Percentiles rank a stretch among this genome's conserved stretches.
Conservation (phyloP, 2,888 invertebrate genomes). For the Quadroppia sp. region DNA sequence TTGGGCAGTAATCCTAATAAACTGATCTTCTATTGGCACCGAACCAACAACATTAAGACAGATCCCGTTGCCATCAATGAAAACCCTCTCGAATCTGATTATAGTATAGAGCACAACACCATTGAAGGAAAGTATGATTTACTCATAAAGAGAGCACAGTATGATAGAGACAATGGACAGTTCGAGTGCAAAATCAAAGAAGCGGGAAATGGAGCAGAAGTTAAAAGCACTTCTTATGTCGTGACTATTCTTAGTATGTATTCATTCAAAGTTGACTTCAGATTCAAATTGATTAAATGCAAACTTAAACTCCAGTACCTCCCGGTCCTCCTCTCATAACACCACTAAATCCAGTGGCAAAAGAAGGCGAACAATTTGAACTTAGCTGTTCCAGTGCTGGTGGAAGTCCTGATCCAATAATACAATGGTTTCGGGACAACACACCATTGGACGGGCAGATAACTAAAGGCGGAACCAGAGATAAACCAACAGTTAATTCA, state of each 20-base stretch:
- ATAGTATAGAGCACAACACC: slow-evolving; percentile 74
- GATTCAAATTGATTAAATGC: neutral
- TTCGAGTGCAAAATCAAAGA: slow-evolving; percentile 73
- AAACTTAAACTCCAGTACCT: slow-evolving; percentile 57
- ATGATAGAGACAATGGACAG: slow-evolving; percentile 82
- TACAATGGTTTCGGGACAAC: slow-evolving; percentile 71
- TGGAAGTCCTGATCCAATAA: slow-evolving; percentile 83
- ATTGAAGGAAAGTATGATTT: slow-evolving; percentile 80
- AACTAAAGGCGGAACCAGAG: slow-evolving; percentile 66
- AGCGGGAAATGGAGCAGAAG: slow-evolving; percentile 63
- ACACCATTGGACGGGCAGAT: slow-evolving; percentile 68
- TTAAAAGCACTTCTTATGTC: slow-evolving; percentile 49
- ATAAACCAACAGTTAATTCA: slow-evolving; percentile 70
- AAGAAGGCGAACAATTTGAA: slow-evolving; percentile 59
- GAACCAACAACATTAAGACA: slow-evolving; percentile 60
- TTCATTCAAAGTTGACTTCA: neutral
- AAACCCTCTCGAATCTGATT: slow-evolving; percentile 74
- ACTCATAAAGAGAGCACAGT: slow-evolving; percentile 79
- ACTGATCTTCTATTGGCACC: slow-evolving; percentile 47
- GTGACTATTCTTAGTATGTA: slow-evolving; percentile 64
- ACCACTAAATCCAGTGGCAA: slow-evolving; percentile 71
- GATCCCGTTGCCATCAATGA: slow-evolving; percentile 85
- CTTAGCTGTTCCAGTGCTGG: slow-evolving; percentile 67
- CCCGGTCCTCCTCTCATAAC: slow-evolving; percentile 74
- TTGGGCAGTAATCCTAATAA: slow-evolving; percentile 41